Evolutionary conservation across 1,140 invertebrate genomes (phyloP).

Genomic region (Drosophila truncata): DNA sequence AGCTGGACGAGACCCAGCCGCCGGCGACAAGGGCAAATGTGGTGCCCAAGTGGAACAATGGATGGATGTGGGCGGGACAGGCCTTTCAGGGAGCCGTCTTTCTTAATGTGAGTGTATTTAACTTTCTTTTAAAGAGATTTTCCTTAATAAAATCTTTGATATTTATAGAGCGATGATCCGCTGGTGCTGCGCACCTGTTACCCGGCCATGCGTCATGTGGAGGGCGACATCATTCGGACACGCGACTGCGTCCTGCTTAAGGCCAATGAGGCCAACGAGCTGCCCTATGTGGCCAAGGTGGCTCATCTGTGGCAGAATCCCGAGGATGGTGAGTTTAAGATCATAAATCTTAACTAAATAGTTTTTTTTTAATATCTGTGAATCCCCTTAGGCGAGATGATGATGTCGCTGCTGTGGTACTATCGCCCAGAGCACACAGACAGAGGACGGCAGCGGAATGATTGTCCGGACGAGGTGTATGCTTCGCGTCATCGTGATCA

Average conservation of each 20-base stretch:
- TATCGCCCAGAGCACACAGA: conserved; percentile 99
- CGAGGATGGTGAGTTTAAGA: conserved; percentile 90
- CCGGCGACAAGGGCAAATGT: conserved; percentile 85
- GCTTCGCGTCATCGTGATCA: conserved; percentile 97
- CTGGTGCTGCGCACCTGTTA: conserved; percentile 92
- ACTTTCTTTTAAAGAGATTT: accelerated
- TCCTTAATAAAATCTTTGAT: too few species aligned
- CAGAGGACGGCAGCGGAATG: conserved; percentile 91
- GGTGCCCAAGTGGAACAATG: conserved; percentile 94
- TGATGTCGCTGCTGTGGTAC: conserved; percentile 98
- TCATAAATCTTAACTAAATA: background rate
- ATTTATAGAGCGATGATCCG: conserved; percentile 92
- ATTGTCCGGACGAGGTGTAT: conserved; percentile 96
- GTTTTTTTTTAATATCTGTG: background rate
- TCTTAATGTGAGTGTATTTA: conserved; percentile 92
- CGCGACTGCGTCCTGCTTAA: conserved; percentile 95
- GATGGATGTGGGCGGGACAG: conserved; percentile 96
- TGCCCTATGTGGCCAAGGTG: conserved; percentile 97
- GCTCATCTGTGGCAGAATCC: conserved; percentile 97
- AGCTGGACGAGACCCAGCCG: conserved; percentile 75
- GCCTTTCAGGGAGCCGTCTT: conserved; percentile 93
- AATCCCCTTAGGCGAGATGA: conserved; percentile 94
- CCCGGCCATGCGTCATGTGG: conserved; percentile 93
- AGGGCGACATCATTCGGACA: conserved; percentile 93
- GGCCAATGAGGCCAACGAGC: conserved; percentile 92